Evolutionary conservation across 2,797 vertebrate species (phyloP).

Genomic region (Xerus rutilus): DNA sequence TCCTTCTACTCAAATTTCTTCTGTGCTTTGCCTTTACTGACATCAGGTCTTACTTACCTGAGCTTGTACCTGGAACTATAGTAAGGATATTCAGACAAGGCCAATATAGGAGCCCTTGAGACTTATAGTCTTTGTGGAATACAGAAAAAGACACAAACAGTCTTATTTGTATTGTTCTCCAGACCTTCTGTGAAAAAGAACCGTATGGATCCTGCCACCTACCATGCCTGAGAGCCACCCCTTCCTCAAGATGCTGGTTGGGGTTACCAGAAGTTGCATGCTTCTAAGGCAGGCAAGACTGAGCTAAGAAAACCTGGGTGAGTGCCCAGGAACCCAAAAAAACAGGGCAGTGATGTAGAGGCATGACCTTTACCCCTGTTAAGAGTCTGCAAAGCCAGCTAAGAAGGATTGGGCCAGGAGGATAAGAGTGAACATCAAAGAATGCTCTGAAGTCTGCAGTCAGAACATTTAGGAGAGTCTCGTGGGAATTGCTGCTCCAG

Average conservation of each 20-base stretch:
- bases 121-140: not conserved
- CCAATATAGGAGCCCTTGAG: not conserved
- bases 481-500: not conserved
- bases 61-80: not conserved
- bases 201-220: not conserved
- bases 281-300: not conserved
- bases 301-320: not conserved
- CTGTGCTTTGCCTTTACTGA: not conserved
- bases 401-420: not conserved
- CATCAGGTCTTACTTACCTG: not conserved
- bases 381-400: not conserved
- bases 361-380: not conserved
- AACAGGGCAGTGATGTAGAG: not conserved
- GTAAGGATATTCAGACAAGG: constrained; percentile 2
- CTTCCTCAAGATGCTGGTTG: not conserved
- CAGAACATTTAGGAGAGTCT: not conserved
- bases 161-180: not conserved
- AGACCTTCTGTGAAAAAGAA: not conserved
- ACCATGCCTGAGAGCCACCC: not conserved
- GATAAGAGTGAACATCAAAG: not conserved
- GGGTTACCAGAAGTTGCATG: not conserved
- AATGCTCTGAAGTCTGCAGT: not conserved
- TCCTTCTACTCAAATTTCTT: constrained; percentile 43
- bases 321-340: not conserved
- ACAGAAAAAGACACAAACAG: not conserved